phyloP scores from a whole-genome alignment of 2,113 vertebrate species.

The Chelonoidis abingdonii region DNA sequence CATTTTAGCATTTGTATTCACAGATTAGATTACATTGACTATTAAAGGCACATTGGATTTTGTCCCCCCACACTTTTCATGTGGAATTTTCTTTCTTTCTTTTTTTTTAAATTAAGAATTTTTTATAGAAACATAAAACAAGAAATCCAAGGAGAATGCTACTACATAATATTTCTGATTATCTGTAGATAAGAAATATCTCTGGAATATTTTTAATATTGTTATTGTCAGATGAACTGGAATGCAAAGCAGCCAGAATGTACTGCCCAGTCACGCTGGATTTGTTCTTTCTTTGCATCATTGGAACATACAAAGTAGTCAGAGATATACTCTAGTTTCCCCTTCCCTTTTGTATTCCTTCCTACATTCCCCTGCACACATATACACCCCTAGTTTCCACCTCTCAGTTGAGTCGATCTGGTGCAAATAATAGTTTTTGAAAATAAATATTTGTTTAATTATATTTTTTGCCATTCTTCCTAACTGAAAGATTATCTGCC shows the following conservation, averaged over 20 bases:
- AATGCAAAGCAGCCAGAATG: neutral
- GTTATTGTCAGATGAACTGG: neutral
- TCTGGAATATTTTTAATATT: neutral
- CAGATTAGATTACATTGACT: neutral
- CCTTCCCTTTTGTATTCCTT: neutral
- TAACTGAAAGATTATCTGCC: neutral
- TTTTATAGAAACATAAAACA: neutral
- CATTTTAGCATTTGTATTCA: neutral
- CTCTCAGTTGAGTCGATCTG: neutral
- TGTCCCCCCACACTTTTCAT: rapidly evolving
- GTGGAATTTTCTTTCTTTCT: neutral
- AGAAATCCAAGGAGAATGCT: neutral
- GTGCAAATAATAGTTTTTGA: neutral
- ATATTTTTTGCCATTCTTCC: constrained; percentile 7
- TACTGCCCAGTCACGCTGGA: neutral
- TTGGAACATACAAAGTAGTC: neutral
- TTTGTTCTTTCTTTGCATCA: constrained; percentile 7
- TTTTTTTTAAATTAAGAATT: constrained; percentile 5
- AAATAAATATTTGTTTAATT: neutral
- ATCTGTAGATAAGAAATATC: constrained; percentile 1
- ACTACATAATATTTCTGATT: neutral
- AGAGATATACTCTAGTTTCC: neutral
- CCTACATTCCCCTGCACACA: neutral
- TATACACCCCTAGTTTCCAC: neutral
- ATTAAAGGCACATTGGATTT: neutral